Evolutionary conservation across 2,797 vertebrate species (phyloP), one percentile per base, ranked within the genome.

Genomic region (Ataeniobius toweri): DNA sequence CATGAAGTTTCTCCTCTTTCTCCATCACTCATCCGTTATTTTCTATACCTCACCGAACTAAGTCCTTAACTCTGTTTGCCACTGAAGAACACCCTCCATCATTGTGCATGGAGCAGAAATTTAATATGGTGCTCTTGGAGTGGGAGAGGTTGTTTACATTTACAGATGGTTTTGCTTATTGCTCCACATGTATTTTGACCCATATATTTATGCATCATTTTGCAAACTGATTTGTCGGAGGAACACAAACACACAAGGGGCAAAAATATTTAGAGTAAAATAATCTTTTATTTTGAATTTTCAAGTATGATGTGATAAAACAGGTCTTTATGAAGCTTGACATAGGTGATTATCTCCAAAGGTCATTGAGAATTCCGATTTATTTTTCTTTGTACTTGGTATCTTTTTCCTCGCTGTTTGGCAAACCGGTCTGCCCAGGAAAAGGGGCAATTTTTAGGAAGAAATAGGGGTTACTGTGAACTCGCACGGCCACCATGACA

Each of bases 401-500:
- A 36, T 86, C 82, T 78, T 98, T 97, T 91, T 96, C 96, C 84
- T 87, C 83, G 0, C 92, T 92, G 82, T 76, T 80, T 1, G 80
- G 90, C 75, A 93, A 82, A 7, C 94, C 94, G 0, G 93, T 93
- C 87, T 95, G 93, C 55, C 82, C 59, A 46, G 83, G 53, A 74
- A 82, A 39, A 5, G 73, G 2, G 20, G 12, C 0, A 2, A 94
- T 92, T 86, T 92, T 91, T 53, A 95, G 84, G 91, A 98, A 98
- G 92, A 96, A 98, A 68, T 94, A 92, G 0, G 96, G 97, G 76
- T 89, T 73, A 74, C 16, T 86, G 36, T 94, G 86, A 88, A 97
- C 97, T 70, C 97, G 96, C 65, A 85, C 63, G 44, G 94, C 96
- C 83, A 98, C 93, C 10, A 98, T 86, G 75, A 96, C 87, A 0